These are phyloP conservation scores for Gymnopithys bicolor DNA, from an alignment of 2,797 vertebrate genomes.

Conservation along the genomic window DNA sequence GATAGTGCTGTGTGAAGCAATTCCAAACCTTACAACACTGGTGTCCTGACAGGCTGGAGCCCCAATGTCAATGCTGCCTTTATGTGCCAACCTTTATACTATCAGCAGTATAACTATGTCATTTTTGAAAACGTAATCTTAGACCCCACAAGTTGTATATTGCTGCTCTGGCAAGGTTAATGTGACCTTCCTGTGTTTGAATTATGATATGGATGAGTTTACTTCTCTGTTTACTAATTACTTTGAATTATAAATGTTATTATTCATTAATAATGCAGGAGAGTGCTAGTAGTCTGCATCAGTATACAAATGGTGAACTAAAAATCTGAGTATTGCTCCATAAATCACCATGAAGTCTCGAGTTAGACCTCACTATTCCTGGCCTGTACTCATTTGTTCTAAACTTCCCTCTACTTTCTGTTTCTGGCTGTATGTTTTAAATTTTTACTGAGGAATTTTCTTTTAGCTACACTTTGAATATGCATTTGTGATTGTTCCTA, in stretches of 20 bases:
- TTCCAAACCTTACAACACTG: neutral
- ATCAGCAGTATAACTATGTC: fast-evolving
- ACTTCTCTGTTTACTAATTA: neutral
- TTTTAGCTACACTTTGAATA: neutral
- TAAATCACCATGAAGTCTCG: fast-evolving
- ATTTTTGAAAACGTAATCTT: neutral
- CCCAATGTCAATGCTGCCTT: fast-evolving
- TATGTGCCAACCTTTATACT: neutral
- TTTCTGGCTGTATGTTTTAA: neutral
- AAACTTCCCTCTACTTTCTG: neutral
- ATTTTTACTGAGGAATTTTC: neutral
- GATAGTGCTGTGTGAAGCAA: neutral
- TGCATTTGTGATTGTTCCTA: neutral
- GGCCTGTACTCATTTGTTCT: neutral
- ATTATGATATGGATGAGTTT: neutral
- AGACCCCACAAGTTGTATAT: neutral
- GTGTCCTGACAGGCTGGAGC: too few relatives aligned
- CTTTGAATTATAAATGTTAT: neutral
- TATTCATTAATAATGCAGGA: conserved; percentile 1
- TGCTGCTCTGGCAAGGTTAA: neutral
- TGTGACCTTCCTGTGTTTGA: neutral
- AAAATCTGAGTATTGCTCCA: neutral
- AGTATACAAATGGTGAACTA: neutral
- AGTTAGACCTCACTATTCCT: neutral
- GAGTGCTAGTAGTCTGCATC: neutral